Conservation (phyloP, 2,797 vertebrate genomes). For the Poecilia velifera region DNA sequence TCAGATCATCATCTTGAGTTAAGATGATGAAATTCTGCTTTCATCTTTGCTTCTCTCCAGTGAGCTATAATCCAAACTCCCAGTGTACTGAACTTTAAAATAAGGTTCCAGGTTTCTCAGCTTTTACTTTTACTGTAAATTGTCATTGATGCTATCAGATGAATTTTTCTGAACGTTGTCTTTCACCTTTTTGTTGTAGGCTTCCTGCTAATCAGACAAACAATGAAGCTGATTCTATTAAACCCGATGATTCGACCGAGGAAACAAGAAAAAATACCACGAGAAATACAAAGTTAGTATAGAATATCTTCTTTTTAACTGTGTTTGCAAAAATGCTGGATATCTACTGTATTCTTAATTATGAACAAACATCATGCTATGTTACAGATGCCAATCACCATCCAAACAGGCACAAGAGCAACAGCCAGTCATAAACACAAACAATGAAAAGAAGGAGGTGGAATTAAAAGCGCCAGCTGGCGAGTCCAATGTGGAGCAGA, state of each 20-base stretch:
- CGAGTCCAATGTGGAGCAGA: not conserved
- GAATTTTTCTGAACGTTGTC: constrained; percentile 7
- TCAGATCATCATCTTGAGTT: not conserved
- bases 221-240: constrained; percentile 8
- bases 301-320: constrained; percentile 6
- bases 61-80: not conserved
- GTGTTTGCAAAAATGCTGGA: constrained; percentile 7
- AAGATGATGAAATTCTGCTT: not conserved
- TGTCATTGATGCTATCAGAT: not conserved
- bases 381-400: constrained; percentile 42
- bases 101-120: constrained; percentile 23
- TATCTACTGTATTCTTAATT: not conserved
- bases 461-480: not conserved
- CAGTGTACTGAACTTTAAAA: not conserved
- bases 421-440: not conserved
- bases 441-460: constrained; percentile 20
- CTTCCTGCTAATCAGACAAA: constrained; percentile 29
- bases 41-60: not conserved
- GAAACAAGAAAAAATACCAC: constrained; percentile 25
- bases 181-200: constrained; percentile 30
- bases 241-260: constrained; percentile 21
- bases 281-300: constrained; percentile 49
- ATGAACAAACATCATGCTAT: constrained; percentile 24
- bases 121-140: not conserved
- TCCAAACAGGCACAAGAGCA: constrained; percentile 17